These are phyloP conservation scores for Motacilla alba DNA, from an alignment of 2,113 vertebrate species.

Conservation along the genomic window DNA sequence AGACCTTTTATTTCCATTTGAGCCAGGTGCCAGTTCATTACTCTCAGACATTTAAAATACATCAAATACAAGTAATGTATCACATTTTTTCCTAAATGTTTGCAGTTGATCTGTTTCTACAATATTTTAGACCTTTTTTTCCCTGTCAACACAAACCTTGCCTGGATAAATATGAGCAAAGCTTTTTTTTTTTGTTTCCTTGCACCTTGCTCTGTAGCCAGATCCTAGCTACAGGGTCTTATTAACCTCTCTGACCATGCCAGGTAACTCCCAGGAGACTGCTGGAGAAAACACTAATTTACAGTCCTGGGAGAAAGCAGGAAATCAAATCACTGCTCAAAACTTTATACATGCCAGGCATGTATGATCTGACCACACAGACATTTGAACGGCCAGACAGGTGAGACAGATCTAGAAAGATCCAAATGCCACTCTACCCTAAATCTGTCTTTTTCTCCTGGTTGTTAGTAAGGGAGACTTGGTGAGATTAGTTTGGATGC, in stretches of 20 bases:
- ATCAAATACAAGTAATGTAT: not conserved
- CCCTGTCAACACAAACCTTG: not conserved
- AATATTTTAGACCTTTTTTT: not conserved
- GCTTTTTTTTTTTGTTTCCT: not conserved
- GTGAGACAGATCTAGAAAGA: not conserved
- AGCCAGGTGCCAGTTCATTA: conserved; percentile 19
- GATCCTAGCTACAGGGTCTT: not conserved
- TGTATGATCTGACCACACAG: not conserved
- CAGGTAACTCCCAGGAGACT: not conserved
- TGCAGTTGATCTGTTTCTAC: not conserved
- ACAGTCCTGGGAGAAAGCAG: not conserved
- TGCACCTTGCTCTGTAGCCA: not conserved
- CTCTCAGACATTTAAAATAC: conserved; percentile 15
- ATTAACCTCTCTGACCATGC: not conserved
- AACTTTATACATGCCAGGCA: not conserved
- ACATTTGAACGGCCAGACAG: not conserved
- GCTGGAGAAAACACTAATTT: not conserved
- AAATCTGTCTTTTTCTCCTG: not conserved
- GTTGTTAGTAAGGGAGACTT: not conserved
- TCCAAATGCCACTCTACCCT: not conserved
- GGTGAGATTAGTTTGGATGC: not conserved
- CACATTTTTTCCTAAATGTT: not conserved
- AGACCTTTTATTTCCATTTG: conserved; percentile 33
- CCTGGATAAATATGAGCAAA: not conserved
- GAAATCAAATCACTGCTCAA: not conserved